phyloP scores from a whole-genome alignment of 2,113 vertebrate species.

The Cryptotis parvus region DNA sequence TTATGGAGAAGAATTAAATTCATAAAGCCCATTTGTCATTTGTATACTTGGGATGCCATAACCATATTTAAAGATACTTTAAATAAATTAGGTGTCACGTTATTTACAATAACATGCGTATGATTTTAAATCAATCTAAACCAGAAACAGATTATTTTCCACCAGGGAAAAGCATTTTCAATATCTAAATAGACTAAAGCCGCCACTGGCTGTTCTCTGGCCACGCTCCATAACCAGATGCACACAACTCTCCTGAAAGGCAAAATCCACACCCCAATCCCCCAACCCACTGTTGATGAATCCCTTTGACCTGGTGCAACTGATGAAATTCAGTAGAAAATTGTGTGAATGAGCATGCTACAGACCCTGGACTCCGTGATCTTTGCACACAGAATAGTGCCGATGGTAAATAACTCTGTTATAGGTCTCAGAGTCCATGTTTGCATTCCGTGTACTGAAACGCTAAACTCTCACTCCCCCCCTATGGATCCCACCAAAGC shows the following conservation, averaged over 20 bases:
- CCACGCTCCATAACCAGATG: slow-evolving; percentile 60
- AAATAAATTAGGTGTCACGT: slow-evolving; percentile 59
- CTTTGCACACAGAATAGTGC: neutral
- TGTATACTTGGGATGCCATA: slow-evolving; percentile 44
- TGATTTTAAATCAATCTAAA: slow-evolving; percentile 74
- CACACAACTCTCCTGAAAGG: slow-evolving; percentile 50
- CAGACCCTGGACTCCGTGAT: neutral
- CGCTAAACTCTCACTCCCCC: neutral
- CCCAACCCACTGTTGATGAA: neutral
- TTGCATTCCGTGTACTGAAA: neutral
- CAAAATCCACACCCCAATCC: neutral
- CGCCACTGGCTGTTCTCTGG: slow-evolving; percentile 80
- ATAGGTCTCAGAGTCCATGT: neutral
- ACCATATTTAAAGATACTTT: slow-evolving; percentile 50
- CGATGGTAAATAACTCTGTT: neutral
- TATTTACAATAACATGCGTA: slow-evolving; percentile 74
- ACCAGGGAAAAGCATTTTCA: slow-evolving; percentile 72
- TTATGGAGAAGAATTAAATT: slow-evolving; percentile 50
- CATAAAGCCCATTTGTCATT: slow-evolving; percentile 57
- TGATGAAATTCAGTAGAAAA: neutral
- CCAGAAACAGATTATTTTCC: slow-evolving; percentile 80
- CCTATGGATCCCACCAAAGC: neutral
- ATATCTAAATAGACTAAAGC: slow-evolving; percentile 81
- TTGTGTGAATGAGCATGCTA: fast-evolving
- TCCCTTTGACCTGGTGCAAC: neutral